phyloP scores from a whole-genome alignment of 2,113 vertebrate genomes.

The Scortum barcoo region DNA sequence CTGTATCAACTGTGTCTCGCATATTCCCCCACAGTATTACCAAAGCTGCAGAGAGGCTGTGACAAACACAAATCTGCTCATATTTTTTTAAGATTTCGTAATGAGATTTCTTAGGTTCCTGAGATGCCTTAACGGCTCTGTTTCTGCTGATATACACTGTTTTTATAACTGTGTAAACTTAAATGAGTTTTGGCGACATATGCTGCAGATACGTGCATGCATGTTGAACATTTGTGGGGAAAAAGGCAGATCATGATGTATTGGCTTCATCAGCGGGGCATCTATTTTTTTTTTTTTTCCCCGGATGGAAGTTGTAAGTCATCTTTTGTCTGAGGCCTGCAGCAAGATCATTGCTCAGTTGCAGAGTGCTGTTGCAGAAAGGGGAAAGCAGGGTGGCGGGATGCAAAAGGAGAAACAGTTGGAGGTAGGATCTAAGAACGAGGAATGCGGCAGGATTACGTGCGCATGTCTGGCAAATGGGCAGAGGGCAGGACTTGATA shows the following conservation, averaged over 20 bases:
- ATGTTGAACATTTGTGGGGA: slow-evolving; percentile 55
- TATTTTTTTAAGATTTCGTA: slow-evolving; percentile 26
- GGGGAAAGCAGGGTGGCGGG: slow-evolving; percentile 13
- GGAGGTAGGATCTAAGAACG: slow-evolving; percentile 25
- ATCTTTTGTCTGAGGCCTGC: slow-evolving; percentile 56
- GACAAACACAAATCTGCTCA: slow-evolving; percentile 22
- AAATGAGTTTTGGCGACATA: neutral
- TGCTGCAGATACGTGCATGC: slow-evolving; percentile 9
- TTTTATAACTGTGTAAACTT: slow-evolving; percentile 15
- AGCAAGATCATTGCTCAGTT: slow-evolving; percentile 48
- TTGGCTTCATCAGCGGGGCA: slow-evolving; percentile 35
- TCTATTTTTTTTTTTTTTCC: slow-evolving; percentile 38
- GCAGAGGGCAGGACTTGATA: slow-evolving; percentile 51
- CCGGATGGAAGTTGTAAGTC: slow-evolving; percentile 44
- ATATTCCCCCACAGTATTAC: slow-evolving; percentile 33
- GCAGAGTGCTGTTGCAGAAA: slow-evolving; percentile 35
- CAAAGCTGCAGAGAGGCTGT: slow-evolving; percentile 9
- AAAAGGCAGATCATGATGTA: slow-evolving; percentile 64
- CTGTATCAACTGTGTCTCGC: slow-evolving; percentile 65
- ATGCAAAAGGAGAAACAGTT: slow-evolving; percentile 38
- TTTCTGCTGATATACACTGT: neutral
- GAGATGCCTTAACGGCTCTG: slow-evolving; percentile 26
- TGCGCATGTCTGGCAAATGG: slow-evolving; percentile 65
- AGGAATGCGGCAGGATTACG: slow-evolving; percentile 62
- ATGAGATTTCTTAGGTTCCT: slow-evolving; percentile 26